Base-by-base conservation (phyloP, 2,113 vertebrate genomes). In the Oncorhynchus kisutch region DNA sequence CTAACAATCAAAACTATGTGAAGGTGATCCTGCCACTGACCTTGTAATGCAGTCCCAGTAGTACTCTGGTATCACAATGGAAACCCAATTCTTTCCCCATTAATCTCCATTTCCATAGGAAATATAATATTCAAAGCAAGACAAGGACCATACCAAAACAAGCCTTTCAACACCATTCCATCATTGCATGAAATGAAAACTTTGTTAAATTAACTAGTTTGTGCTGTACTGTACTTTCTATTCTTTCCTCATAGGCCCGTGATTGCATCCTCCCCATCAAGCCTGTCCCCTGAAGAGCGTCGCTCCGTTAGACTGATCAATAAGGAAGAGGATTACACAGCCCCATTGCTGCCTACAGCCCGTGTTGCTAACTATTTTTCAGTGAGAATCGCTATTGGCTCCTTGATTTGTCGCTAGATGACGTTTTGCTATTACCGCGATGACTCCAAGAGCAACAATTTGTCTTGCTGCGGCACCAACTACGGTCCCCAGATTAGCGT, bases 221-320 rank as follows among this genome's bases (percentile, higher is more conserved):
- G 39, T 45, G 9, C 39, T 45, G 39, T 45, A 72, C 57, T 39
- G 78, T 45, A 45, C 39, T 12, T 45, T 45, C 39, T 45, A 9
- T 11, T 45, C 39, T 11, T 45, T 45, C 39, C 39, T 45, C 39
- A 45, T 45, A 45, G 39, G 78, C 72, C 22, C 72, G 62, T 83
- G 39, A 45, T 9, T 11, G 39, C 39, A 45, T 45, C 39, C 39
- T 45, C 9, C 8, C 39, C 39, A 45, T 45, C 73, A 72, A 77
- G 83, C 72, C 22, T 76, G 67, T 83, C 76, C 82, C 73, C 54
- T 0, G 70, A 57, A 80, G 62, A 60, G 25, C 51, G 65, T 54
- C 73, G 80, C 78, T 86, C 51, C 72, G 34, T 83, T 82, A 75
- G 72, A 81, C 81, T 84, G 77, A 82, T 82, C 72, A 87, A 64